A percentile compares a stretch with the other conserved stretches of the same genome.
Conservation (phyloP, 2,113 vertebrate species). For the Mobula birostris region DNA sequence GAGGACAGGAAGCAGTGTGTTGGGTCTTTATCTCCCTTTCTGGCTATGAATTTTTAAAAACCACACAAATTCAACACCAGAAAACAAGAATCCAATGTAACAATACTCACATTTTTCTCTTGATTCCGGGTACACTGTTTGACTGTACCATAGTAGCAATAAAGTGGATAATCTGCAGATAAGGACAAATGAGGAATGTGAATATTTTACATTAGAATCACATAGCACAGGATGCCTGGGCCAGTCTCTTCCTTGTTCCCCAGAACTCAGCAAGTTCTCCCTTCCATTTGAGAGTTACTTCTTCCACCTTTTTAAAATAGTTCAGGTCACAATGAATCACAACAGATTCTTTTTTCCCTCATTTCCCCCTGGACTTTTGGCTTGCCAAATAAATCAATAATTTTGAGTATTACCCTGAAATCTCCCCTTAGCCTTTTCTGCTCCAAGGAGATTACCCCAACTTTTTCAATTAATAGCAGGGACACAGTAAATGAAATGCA, state of each 20-base stretch:
- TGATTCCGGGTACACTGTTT: constrained; percentile 41
- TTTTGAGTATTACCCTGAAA: background rate
- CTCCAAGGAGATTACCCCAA: background rate
- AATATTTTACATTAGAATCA: background rate
- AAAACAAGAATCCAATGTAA: background rate
- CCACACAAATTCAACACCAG: background rate
- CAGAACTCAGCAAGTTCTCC: background rate
- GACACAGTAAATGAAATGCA: too few species aligned
- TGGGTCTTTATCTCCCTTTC: background rate
- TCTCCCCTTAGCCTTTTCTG: background rate
- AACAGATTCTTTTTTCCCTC: background rate
- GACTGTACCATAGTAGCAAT: constrained; percentile 44
- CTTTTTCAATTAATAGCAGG: background rate
- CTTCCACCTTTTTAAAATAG: background rate
- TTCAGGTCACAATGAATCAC: background rate
- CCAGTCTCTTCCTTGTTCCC: background rate
- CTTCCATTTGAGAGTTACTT: background rate
- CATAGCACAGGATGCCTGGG: background rate
- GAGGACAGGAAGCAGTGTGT: background rate
- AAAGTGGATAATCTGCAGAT: constrained; percentile 44
- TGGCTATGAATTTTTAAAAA: background rate
- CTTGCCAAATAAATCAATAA: too few species aligned
- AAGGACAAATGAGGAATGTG: background rate
- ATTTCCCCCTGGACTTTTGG: background rate
- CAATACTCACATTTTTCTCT: constrained; percentile 44